Percentiles rank a stretch among this genome's conserved stretches.
Conservation (phyloP, 2,888 invertebrate genomes). For the Pachliopta kotzebuea region DNA sequence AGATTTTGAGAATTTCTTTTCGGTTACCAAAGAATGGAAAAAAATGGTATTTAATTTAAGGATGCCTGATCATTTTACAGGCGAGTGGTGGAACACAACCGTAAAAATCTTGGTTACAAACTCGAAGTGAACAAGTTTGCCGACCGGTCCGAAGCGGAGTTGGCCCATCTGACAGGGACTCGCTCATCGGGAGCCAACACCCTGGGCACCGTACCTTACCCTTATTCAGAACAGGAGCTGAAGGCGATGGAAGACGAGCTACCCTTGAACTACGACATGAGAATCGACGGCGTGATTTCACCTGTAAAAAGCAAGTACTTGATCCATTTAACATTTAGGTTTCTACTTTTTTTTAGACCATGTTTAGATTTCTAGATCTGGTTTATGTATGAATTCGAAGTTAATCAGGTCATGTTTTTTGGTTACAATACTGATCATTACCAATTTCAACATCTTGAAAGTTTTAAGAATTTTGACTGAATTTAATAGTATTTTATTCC, state of each 20-base stretch:
- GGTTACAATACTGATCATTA: too few relatives aligned
- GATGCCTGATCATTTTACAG: constrained; percentile 33
- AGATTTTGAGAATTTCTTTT: too few relatives aligned
- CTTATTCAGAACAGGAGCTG: constrained; percentile 39
- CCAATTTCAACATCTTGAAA: too few relatives aligned
- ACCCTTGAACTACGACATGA: constrained; percentile 48
- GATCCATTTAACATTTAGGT: too few relatives aligned
- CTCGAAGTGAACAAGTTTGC: constrained; percentile 49
- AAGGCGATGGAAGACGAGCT: constrained; percentile 37
- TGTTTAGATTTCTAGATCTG: too few relatives aligned
- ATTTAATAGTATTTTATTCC: too few relatives aligned
- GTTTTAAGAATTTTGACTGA: too few relatives aligned
- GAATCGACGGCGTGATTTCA: constrained; percentile 46
- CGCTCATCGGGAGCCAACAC: constrained; percentile 31
- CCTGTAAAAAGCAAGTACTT: constrained; percentile 43
- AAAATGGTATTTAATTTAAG: too few relatives aligned
- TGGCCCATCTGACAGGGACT: constrained; percentile 38
- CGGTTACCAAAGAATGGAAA: too few relatives aligned
- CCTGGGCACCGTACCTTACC: constrained; percentile 38
- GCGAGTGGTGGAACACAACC: constrained; percentile 43
- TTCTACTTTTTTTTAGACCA: too few relatives aligned
- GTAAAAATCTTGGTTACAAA: constrained; percentile 44
- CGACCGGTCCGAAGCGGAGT: constrained; percentile 43
- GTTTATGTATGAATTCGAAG: too few relatives aligned
- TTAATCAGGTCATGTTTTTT: too few relatives aligned